Evolutionary conservation across 2,888 invertebrate genomes (phyloP).

Genomic region (Rhorus exstirpatorius): DNA sequence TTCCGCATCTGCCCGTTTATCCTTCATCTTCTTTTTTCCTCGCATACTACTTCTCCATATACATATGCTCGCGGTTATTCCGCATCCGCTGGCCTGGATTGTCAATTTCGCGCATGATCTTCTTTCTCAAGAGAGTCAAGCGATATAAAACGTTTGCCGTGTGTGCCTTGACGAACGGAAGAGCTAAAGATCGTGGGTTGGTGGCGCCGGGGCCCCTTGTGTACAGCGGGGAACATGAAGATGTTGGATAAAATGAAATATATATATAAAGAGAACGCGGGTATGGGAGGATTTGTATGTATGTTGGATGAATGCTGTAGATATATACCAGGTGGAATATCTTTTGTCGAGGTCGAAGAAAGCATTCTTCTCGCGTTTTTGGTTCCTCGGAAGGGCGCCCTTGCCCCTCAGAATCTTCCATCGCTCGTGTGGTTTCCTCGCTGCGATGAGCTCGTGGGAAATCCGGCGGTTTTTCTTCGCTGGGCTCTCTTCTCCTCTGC

Average conservation of each 20-base stretch:
- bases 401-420: constrained; percentile 12
- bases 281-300: neutral
- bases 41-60: no score
- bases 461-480: constrained; percentile 59
- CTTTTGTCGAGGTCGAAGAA: constrained; percentile 50
- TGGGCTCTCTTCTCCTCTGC: constrained; percentile 7
- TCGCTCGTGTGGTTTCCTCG: constrained; percentile 28
- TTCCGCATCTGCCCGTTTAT: neutral
- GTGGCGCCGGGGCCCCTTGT: neutral
- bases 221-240: constrained; percentile 6
- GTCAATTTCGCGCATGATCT: constrained; percentile 70
- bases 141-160: constrained; percentile 1
- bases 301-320: neutral
- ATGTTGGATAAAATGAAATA: constrained; percentile 22
- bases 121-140: constrained; percentile 24
- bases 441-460: constrained; percentile 55
- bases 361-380: constrained; percentile 35
- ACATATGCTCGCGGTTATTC: constrained; percentile 54
- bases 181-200: neutral
- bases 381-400: constrained; percentile 46
- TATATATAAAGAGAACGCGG: constrained; percentile 1
- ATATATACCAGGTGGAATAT: constrained; percentile 61
- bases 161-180: neutral
- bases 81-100: constrained; percentile 65
- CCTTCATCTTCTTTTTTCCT: constrained; percentile 16